These are phyloP conservation scores for Megastigmus dorsalis DNA, from an alignment of 2,888 invertebrate genomes.

Conservation along the genomic window DNA sequence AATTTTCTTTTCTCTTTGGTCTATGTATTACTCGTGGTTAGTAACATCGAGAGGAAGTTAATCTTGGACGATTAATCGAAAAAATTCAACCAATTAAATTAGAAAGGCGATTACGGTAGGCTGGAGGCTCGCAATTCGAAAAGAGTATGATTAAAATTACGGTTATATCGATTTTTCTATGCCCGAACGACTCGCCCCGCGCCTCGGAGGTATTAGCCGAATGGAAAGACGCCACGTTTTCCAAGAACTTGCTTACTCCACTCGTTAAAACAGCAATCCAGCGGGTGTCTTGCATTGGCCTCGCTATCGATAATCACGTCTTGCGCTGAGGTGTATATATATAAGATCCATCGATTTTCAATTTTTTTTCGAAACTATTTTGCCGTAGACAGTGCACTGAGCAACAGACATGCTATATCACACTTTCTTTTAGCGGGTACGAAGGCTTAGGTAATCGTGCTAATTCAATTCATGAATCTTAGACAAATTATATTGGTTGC, in stretches of 20 bases:
- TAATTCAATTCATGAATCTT: too few relatives aligned
- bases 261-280: conserved; percentile 30
- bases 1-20: too few relatives aligned
- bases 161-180: not conserved
- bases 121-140: not conserved
- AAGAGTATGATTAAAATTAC: conserved; percentile 12
- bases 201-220: conserved; percentile 52
- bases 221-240: conserved; percentile 64
- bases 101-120: too few relatives aligned
- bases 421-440: too few relatives aligned
- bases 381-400: not conserved
- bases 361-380: not conserved
- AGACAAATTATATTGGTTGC: too few relatives aligned
- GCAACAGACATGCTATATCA: too few relatives aligned
- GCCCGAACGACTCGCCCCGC: not conserved
- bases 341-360: not conserved
- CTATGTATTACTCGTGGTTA: too few relatives aligned
- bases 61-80: too few relatives aligned
- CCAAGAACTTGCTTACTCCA: conserved; percentile 66
- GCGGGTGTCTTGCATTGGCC: conserved; percentile 60
- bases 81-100: too few relatives aligned
- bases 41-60: too few relatives aligned
- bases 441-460: too few relatives aligned
- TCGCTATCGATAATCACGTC: conserved; percentile 69
- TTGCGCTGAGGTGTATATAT: too few relatives aligned